Conservation (phyloP, 1,140 invertebrate genomes). For the Sinella curviseta region DNA sequence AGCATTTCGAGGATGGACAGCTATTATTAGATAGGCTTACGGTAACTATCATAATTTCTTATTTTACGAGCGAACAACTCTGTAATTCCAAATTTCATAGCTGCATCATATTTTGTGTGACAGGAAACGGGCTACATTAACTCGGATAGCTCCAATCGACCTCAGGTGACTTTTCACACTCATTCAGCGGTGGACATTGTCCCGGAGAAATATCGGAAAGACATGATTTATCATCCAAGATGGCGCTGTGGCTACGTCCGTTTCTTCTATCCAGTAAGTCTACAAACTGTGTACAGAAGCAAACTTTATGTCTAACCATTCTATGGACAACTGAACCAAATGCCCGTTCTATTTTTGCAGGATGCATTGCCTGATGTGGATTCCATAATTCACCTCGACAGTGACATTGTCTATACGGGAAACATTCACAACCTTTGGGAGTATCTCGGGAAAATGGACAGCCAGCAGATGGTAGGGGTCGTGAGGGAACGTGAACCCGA, state of each 20-base stretch:
- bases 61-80: too few species aligned
- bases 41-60: neutral
- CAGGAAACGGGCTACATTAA: too few species aligned
- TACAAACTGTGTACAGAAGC: too few species aligned
- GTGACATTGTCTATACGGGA: neutral
- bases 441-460: neutral
- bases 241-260: neutral
- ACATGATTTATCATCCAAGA: neutral
- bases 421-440: neutral
- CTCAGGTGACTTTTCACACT: neutral
- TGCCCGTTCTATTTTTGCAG: neutral
- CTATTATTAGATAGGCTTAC: neutral
- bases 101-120: too few species aligned
- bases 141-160: neutral
- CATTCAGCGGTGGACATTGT: neutral
- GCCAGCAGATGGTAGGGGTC: neutral
- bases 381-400: conserved; percentile 1
- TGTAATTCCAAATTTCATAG: too few species aligned
- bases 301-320: too few species aligned
- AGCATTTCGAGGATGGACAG: neutral
- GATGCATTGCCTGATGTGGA: neutral
- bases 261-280: neutral
- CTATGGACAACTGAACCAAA: too few species aligned
- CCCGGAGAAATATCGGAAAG: neutral
- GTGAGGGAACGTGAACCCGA: neutral